Evolutionary conservation across 2,797 vertebrate genomes (phyloP).

Genomic region (Catamblyrhynchus diadema): DNA sequence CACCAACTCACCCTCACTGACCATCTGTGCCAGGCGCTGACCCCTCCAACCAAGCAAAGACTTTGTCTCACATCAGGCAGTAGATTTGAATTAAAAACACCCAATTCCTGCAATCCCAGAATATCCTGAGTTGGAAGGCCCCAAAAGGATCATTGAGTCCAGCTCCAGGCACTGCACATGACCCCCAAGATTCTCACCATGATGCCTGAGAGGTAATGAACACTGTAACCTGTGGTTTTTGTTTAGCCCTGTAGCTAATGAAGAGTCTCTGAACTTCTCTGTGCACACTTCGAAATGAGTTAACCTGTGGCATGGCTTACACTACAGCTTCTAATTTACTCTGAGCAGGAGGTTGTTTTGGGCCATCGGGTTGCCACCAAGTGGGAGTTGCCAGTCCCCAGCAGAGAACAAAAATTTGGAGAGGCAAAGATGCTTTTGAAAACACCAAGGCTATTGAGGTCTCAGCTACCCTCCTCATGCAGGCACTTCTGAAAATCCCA

Average conservation of each 20-base stretch:
- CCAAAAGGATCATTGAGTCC: not conserved
- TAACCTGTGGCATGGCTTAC: not conserved
- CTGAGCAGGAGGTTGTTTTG: not conserved
- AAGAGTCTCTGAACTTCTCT: not conserved
- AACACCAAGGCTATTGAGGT: not conserved
- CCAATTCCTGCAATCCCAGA: not conserved
- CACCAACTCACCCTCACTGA: rapidly evolving
- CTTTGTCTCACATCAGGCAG: not conserved
- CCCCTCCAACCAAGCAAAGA: not conserved
- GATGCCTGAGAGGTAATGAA: not conserved
- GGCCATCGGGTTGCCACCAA: not conserved
- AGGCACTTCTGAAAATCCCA: not conserved
- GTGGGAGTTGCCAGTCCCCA: not conserved
- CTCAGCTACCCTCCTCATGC: not conserved
- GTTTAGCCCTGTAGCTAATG: not conserved
- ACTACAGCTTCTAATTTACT: not conserved
- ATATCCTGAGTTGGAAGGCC: not conserved
- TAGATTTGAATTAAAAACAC: not conserved
- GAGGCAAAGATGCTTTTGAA: not conserved
- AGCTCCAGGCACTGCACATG: not conserved
- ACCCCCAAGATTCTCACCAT: not conserved
- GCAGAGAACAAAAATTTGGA: not conserved
- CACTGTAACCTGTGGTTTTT: no score
- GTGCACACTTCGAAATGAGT: not conserved
- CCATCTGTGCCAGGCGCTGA: not conserved